Conservation (phyloP, 1,140 invertebrate genomes). For the Lethrus apterus region DNA sequence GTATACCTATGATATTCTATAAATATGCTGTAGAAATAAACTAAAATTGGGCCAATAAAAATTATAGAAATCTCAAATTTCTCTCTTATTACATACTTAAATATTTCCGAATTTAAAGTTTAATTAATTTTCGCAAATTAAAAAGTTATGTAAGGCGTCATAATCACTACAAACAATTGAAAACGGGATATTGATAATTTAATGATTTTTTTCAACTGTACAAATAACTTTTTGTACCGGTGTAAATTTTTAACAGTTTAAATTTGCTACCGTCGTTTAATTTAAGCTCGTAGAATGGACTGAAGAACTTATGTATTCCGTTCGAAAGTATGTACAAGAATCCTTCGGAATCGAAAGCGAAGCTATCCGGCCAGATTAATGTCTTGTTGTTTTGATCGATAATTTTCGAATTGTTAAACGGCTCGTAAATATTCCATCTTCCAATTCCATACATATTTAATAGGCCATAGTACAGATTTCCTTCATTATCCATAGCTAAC, state of each 20-base stretch:
- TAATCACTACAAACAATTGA: too few relatives aligned
- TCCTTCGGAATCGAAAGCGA: slow-evolving; percentile 58
- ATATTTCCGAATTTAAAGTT: too few relatives aligned
- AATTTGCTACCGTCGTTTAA: slow-evolving; percentile 33
- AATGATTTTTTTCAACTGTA: slow-evolving; percentile 36
- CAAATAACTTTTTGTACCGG: slow-evolving; percentile 55
- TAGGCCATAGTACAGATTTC: slow-evolving; percentile 58
- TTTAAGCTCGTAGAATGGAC: slow-evolving; percentile 14
- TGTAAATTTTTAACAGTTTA: slow-evolving; percentile 33
- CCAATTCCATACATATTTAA: slow-evolving; percentile 56
- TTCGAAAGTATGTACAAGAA: slow-evolving; percentile 59
- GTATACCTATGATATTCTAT: too few relatives aligned
- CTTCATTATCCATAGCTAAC: slow-evolving; percentile 59
- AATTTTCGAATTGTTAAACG: slow-evolving; percentile 43
- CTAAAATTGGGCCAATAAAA: too few relatives aligned
- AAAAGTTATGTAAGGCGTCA: too few relatives aligned
- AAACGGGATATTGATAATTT: too few relatives aligned
- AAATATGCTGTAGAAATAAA: too few relatives aligned
- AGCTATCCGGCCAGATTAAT: slow-evolving; percentile 66
- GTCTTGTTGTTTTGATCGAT: slow-evolving; percentile 55
- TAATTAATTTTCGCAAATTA: too few relatives aligned
- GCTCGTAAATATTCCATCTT: slow-evolving; percentile 53
- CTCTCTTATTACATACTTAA: too few relatives aligned
- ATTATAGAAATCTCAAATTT: too few relatives aligned
- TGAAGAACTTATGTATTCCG: slow-evolving; percentile 51